A percentile compares a stretch with the other conserved stretches of the same genome.
Conservation (phyloP, 2,888 invertebrate species). For the Lepidocyrtinus sp. region DNA sequence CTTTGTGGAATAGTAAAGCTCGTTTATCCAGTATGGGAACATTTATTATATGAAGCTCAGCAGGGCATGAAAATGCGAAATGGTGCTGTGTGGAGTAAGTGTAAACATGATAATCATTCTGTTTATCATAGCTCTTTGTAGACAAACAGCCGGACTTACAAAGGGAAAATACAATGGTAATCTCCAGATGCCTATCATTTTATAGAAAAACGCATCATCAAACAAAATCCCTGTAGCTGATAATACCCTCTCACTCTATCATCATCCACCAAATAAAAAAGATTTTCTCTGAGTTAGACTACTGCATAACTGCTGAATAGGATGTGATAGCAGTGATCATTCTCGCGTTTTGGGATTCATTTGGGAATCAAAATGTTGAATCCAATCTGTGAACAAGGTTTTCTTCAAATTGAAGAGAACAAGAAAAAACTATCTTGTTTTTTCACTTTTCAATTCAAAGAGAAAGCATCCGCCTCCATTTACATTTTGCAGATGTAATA, state of each 20-base stretch:
- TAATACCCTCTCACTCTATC: background rate
- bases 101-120: background rate
- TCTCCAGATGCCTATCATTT: conserved; percentile 4
- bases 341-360: background rate
- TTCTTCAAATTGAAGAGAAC: background rate
- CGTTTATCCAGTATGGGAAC: too few relatives aligned
- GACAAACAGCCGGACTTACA: background rate
- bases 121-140: background rate
- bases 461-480: background rate
- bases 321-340: conserved; percentile 2
- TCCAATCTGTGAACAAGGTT: conserved; percentile 18
- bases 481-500: conserved; percentile 1
- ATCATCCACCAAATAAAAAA: background rate
- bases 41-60: too few relatives aligned
- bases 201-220: conserved; percentile 14
- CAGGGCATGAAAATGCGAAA: too few relatives aligned
- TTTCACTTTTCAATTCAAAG: too few relatives aligned
- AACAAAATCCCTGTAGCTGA: conserved; percentile 26
- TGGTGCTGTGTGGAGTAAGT: too few relatives aligned
- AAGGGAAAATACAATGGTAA: background rate
- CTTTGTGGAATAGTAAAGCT: too few relatives aligned
- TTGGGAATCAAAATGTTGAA: conserved; percentile 25
- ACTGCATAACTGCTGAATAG: background rate
- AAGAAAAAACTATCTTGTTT: background rate
- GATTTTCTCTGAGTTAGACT: background rate